Conservation (phyloP, 1,140 invertebrate genomes). For the Adoxophyes honmai region DNA sequence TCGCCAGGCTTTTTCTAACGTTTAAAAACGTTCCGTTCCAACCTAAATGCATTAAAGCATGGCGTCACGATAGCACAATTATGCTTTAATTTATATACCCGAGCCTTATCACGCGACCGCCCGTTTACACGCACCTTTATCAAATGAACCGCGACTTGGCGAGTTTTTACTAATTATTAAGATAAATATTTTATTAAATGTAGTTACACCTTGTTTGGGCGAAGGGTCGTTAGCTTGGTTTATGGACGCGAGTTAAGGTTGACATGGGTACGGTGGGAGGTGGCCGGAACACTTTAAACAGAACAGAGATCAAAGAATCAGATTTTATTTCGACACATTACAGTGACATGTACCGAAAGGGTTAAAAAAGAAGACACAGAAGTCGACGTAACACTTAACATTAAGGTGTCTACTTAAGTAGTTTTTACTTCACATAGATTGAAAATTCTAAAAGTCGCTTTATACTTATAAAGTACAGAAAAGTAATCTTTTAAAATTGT, state of each 20-base stretch:
- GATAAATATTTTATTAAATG: conserved; percentile 67
- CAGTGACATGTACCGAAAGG: too few relatives aligned
- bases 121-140: conserved; percentile 62
- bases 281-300: too few relatives aligned
- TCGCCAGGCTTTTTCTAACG: not conserved
- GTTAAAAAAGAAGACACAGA: too few relatives aligned
- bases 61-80: conserved; percentile 74
- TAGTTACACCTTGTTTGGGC: conserved; percentile 52
- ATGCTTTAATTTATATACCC: conserved; percentile 74
- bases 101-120: conserved; percentile 54
- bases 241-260: conserved; percentile 21
- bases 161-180: conserved; percentile 72
- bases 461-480: too few relatives aligned
- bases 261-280: not conserved
- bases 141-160: conserved; percentile 57
- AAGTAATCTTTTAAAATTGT: too few relatives aligned
- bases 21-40: conserved; percentile 31
- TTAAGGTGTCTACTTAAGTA: too few relatives aligned
- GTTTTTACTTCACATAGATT: too few relatives aligned
- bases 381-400: too few relatives aligned
- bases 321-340: too few relatives aligned
- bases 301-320: too few relatives aligned
- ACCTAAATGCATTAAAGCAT: conserved; percentile 47
- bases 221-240: conserved; percentile 42
- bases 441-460: too few relatives aligned